These are phyloP conservation scores for Falco peregrinus DNA, from an alignment of 2,797 vertebrate species.

Conservation along the genomic window DNA sequence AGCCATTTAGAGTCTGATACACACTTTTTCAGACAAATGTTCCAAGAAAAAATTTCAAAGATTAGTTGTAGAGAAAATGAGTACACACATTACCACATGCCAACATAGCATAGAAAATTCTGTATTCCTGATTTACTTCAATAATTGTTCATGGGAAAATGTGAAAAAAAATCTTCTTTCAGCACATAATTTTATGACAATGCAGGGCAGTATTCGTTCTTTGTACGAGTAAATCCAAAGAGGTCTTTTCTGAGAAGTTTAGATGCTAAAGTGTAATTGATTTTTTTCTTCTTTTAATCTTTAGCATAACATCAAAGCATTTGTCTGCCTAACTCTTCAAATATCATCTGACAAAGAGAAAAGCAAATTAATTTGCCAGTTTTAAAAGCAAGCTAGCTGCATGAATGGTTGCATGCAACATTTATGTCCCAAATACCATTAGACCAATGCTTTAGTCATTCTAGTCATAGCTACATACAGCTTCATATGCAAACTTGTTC, in stretches of 20 bases:
- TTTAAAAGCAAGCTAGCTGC: not conserved
- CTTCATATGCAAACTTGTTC: not conserved
- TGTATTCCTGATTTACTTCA: not conserved
- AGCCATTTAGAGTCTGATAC: not conserved
- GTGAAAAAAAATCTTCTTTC: not conserved
- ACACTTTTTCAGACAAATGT: not conserved
- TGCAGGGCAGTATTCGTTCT: not conserved
- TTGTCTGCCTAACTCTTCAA: not conserved
- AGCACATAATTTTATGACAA: not conserved
- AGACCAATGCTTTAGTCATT: not conserved
- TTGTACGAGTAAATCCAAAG: not conserved
- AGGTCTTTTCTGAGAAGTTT: not conserved
- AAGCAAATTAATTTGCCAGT: not conserved
- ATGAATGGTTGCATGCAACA: not conserved
- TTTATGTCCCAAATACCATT: not conserved
- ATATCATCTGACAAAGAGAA: not conserved
- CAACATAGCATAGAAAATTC: not conserved
- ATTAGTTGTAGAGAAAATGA: not conserved
- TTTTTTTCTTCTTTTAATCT: not conserved
- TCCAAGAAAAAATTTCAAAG: not conserved
- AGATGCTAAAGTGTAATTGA: not conserved
- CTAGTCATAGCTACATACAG: not conserved
- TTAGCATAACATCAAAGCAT: not conserved
- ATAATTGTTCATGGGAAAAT: not conserved
- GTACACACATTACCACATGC: too few species aligned